Percentiles rank a stretch among this genome's conserved stretches.
Evolutionary conservation across 2,888 invertebrate genomes (phyloP).

Genomic region (Dendrolimus houi): DNA sequence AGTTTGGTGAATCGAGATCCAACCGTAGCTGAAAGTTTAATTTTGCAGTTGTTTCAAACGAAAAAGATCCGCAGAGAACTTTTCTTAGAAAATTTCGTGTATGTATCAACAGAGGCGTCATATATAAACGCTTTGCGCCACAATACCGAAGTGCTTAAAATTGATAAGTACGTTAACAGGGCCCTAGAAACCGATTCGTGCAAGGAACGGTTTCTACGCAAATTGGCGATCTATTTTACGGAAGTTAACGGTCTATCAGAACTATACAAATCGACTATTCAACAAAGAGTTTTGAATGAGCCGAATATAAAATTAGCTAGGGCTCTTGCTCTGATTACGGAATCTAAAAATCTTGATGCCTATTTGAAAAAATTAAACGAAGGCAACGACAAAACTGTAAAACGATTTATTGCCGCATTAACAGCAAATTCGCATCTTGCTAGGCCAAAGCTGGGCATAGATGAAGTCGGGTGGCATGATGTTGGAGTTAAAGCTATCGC

Average conservation of each 20-base stretch:
- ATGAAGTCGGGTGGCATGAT: slow-evolving; percentile 20
- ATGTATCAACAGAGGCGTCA: slow-evolving; percentile 30
- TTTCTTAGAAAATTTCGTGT: slow-evolving; percentile 26
- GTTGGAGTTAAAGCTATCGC: slow-evolving; percentile 39
- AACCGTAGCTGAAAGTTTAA: slow-evolving; percentile 13
- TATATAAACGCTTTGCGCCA: slow-evolving; percentile 44
- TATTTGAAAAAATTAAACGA: slow-evolving; percentile 3
- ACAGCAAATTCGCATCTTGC: slow-evolving; percentile 32
- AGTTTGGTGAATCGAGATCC: slow-evolving; percentile 17
- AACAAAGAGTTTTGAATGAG: slow-evolving; percentile 5
- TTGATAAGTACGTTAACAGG: slow-evolving; percentile 19
- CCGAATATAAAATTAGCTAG: slow-evolving; percentile 10
- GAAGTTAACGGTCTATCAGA: slow-evolving; percentile 33
- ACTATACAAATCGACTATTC: slow-evolving; percentile 12
- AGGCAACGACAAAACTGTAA: slow-evolving; percentile 8
- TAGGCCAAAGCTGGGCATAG: slow-evolving; percentile 28
- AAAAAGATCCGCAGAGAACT: slow-evolving; percentile 34
- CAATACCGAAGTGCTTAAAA: slow-evolving; percentile 22
- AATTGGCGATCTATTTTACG: slow-evolving; percentile 37
- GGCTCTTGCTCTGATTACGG: slow-evolving; percentile 5
- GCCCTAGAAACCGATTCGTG: slow-evolving; percentile 8
- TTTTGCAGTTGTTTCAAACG: slow-evolving; percentile 25
- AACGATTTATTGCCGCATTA: slow-evolving; percentile 23
- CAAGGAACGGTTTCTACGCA: slow-evolving; percentile 24
- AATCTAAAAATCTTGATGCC: background rate